Percentiles rank a stretch among this genome's conserved stretches.
These are phyloP conservation scores for Limnephilus rhombicus DNA, from an alignment of 2,888 invertebrate species.

Conservation along the genomic window DNA sequence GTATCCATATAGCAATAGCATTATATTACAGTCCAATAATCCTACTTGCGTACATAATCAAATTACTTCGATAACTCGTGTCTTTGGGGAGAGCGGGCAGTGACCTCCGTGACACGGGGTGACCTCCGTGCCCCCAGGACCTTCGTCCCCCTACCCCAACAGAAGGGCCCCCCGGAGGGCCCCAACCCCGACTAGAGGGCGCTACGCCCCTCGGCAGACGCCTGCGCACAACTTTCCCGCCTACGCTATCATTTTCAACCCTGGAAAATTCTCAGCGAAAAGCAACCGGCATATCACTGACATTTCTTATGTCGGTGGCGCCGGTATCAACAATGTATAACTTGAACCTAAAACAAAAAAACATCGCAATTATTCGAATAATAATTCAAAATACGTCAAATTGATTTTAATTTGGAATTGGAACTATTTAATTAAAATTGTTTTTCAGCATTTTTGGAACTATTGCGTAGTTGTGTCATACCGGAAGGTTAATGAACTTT, in stretches of 20 bases:
- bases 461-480: background rate
- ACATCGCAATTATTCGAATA: background rate
- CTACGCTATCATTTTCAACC: constrained; percentile 54
- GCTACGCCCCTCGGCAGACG: constrained; percentile 51
- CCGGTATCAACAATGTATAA: constrained; percentile 46
- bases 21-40: background rate
- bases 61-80: background rate
- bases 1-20: too few relatives aligned
- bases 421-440: background rate
- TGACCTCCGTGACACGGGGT: constrained; percentile 63
- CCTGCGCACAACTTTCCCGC: constrained; percentile 61
- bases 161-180: background rate
- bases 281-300: constrained; percentile 45
- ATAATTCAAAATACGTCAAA: background rate
- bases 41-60: background rate
- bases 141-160: background rate
- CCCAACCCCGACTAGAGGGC: constrained; percentile 43
- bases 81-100: constrained; percentile 54
- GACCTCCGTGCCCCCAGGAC: constrained; percentile 57
- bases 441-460: background rate
- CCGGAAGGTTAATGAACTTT: constrained; percentile 3
- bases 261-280: constrained; percentile 41
- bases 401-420: background rate
- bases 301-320: constrained; percentile 13
- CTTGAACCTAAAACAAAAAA: background rate